phyloP scores from a whole-genome alignment of 2,888 invertebrate genomes.

The Ormyrus rosae region DNA sequence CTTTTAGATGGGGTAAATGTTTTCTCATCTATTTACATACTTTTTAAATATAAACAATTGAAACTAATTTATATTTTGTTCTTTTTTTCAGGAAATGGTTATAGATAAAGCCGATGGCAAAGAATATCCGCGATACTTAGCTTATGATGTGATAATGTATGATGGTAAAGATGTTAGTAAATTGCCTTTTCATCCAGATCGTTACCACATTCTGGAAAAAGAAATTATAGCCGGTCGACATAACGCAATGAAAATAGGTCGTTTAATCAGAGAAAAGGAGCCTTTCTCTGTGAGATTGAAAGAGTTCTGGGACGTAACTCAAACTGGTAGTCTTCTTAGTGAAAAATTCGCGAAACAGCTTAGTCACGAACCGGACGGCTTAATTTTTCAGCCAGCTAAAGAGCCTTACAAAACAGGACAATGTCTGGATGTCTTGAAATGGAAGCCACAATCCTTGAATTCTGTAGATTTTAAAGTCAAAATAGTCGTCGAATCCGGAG shows the following conservation, averaged over 20 bases:
- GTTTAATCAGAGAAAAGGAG: slow-evolving; percentile 86
- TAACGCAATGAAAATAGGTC: slow-evolving; percentile 85
- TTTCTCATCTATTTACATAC: not conserved
- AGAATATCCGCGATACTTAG: slow-evolving; percentile 91
- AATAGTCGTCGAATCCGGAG: slow-evolving; percentile 84
- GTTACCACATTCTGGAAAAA: slow-evolving; percentile 86
- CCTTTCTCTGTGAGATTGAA: slow-evolving; percentile 95
- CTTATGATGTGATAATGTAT: slow-evolving; percentile 94
- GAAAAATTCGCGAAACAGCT: slow-evolving; percentile 91
- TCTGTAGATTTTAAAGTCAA: slow-evolving; percentile 96
- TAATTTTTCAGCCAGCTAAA: slow-evolving; percentile 96
- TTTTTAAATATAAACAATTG: slow-evolving; percentile 11
- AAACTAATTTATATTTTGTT: not conserved
- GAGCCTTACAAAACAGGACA: slow-evolving; percentile 91
- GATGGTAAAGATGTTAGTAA: slow-evolving; percentile 88
- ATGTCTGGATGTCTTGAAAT: slow-evolving; percentile 92
- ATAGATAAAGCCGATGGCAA: slow-evolving; percentile 85
- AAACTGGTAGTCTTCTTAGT: slow-evolving; percentile 83
- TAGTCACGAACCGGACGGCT: slow-evolving; percentile 96
- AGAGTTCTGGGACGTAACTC: slow-evolving; percentile 91
- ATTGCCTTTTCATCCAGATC: slow-evolving; percentile 84
- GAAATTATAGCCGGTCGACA: slow-evolving; percentile 84
- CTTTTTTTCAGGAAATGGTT: slow-evolving; percentile 91
- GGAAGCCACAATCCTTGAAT: slow-evolving; percentile 97
- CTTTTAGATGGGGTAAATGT: slow-evolving; percentile 92